Evolutionary conservation across 1,140 invertebrate species (phyloP), one percentile per base, ranked within the genome.

Genomic region (silkworm (Bombyx mori)): DNA sequence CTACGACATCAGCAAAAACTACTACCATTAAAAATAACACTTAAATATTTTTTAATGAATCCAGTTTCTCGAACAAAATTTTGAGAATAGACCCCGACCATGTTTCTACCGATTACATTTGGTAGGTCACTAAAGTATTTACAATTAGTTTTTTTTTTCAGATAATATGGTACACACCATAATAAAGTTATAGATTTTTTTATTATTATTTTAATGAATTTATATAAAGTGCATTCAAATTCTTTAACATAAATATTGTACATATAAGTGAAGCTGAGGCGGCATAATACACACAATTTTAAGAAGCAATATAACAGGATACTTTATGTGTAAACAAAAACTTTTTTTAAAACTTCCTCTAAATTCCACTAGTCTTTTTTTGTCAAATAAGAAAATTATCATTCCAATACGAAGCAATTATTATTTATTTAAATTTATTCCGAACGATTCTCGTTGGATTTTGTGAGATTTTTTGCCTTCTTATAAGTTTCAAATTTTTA

Each of bases 371-470:
- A 35, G 26, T 35, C 26, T 46, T 43, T 9, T 18, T 22, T 59
- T 59, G 48, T 59, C 54, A 26, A 42, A 57, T 18, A 51, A 66
- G 61, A 69, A 64, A 71, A 54, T 51, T 51, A 58, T 35, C 54
- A 58, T 62, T 59, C 58, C 46, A 60, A 66, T 60, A 57, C 57
- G 60, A 61, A 60, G 54, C 44, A 48, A 67, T 65, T 72, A 67
- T 10, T 69, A 59, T 64, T 69, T 81, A 84, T 81, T 81, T 73
- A 84, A 84, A 82, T 82, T 81, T 81, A 81, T 84, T 82, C 77
- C 73, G 65, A 62, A 55, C 61, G 62, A 61, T 63, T 62, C 65
- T 70, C 60, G 54, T 61, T 63, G 57, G 59, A 69, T 56, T 57
- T 44, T 49, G 7, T 26, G 2, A 18, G 26, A 42, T 35, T 52